phyloP scores from a whole-genome alignment of 37 sponge, comb jelly and placozoan species.

The Haliclona indistincta region DNA sequence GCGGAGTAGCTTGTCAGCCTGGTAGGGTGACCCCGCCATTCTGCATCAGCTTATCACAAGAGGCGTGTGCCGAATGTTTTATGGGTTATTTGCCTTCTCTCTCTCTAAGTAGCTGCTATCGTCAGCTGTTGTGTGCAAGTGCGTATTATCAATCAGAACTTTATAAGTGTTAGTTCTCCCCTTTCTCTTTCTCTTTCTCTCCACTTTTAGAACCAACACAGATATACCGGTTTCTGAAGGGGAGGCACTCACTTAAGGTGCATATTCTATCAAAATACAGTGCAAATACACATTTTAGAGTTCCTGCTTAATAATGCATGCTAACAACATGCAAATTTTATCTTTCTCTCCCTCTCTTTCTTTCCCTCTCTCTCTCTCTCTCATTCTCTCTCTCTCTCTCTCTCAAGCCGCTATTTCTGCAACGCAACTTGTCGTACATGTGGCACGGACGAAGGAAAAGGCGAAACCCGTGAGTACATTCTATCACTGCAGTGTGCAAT shows the following conservation, averaged over 20 bases:
- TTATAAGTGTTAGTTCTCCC: not conserved
- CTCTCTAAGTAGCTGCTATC: not conserved
- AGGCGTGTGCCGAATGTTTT: too few species aligned
- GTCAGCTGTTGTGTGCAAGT: not conserved
- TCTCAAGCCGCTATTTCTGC: conserved; percentile 67
- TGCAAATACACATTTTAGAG: conserved; percentile 3
- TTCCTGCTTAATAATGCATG: not conserved
- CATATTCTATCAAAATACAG: not conserved
- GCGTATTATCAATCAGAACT: not conserved
- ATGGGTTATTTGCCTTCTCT: not conserved
- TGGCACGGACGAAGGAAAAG: conserved; percentile 33
- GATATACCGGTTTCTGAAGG: conserved; percentile 58
- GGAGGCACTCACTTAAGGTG: conserved; percentile 55
- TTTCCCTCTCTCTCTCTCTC: too few species aligned
- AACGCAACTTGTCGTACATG: conserved; percentile 73
- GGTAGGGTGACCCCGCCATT: too few species aligned
- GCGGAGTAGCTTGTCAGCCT: too few species aligned
- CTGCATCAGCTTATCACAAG: too few species aligned
- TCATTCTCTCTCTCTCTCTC: too few species aligned
- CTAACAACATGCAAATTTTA: not conserved
- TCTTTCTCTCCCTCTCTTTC: too few species aligned
- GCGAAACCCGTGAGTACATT: too few species aligned
- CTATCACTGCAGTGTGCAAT: too few species aligned
- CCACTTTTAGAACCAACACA: conserved; percentile 52
- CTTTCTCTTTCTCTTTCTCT: not conserved